Percentiles rank a stretch among this genome's conserved stretches.
Evolutionary conservation across 2,113 vertebrate species (phyloP).

Genomic region (Bungarus multicinctus): DNA sequence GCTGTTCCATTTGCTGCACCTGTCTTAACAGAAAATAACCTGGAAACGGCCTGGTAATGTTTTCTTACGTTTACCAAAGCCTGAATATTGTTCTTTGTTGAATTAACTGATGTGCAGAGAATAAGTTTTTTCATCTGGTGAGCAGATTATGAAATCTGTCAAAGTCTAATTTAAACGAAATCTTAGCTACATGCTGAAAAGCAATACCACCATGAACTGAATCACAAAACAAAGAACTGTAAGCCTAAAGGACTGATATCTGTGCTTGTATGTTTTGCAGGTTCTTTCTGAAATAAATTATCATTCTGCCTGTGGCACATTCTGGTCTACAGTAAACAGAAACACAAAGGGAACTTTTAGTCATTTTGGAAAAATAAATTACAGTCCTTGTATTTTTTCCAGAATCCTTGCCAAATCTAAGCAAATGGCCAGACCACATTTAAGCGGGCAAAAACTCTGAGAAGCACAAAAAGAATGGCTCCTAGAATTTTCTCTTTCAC

Average conservation of each 20-base stretch:
- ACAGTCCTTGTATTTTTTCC: conserved; percentile 11
- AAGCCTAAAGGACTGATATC: background rate
- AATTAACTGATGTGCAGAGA: background rate
- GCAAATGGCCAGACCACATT: background rate
- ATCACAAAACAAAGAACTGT: background rate
- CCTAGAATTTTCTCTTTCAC: background rate
- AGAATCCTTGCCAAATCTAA: background rate
- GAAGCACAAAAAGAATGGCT: background rate
- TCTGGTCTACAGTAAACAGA: background rate
- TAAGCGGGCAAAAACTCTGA: background rate
- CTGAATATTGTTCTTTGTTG: background rate
- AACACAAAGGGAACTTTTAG: conserved; percentile 2
- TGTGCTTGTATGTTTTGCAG: background rate
- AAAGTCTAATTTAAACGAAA: background rate
- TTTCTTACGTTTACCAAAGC: background rate
- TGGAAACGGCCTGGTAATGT: background rate
- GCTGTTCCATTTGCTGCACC: conserved; percentile 8
- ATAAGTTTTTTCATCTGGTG: background rate
- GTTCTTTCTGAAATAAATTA: background rate
- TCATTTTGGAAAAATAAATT: background rate
- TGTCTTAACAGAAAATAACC: conserved; percentile 10
- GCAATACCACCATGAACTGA: background rate
- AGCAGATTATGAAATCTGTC: background rate
- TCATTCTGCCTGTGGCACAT: background rate
- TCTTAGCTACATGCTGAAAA: background rate